Evolutionary conservation across 2,797 vertebrate genomes (phyloP).

Genomic region (Diceros bicornis): DNA sequence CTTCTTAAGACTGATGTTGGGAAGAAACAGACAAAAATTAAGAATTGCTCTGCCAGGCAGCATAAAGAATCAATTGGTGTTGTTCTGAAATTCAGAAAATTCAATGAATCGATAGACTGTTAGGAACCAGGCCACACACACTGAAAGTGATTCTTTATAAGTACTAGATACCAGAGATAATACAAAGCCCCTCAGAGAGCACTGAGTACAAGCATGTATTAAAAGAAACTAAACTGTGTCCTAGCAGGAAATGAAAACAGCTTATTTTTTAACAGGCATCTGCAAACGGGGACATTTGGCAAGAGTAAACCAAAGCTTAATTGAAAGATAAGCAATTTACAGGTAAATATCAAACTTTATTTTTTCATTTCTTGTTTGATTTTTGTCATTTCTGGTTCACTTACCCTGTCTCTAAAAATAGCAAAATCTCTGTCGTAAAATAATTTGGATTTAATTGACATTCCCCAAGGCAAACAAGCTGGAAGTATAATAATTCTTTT

Average conservation of each 20-base stretch:
- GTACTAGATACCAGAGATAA: constrained; percentile 81
- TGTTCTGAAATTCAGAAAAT: constrained; percentile 80
- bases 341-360: constrained; percentile 83
- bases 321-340: constrained; percentile 84
- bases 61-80: constrained; percentile 75
- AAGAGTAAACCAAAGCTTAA: constrained; percentile 72
- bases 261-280: constrained; percentile 74
- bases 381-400: constrained; percentile 79
- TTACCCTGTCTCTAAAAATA: constrained; percentile 75
- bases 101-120: constrained; percentile 82
- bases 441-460: constrained; percentile 72
- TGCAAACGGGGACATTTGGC: constrained; percentile 60
- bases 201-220: constrained; percentile 71
- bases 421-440: constrained; percentile 75
- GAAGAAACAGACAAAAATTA: constrained; percentile 86
- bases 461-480: constrained; percentile 68
- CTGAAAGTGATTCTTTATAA: constrained; percentile 82
- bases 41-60: constrained; percentile 77
- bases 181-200: constrained; percentile 83
- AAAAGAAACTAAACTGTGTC: constrained; percentile 75
- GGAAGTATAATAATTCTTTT: constrained; percentile 72
- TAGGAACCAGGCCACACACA: constrained; percentile 81
- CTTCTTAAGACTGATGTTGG: constrained; percentile 78
- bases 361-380: constrained; percentile 79
- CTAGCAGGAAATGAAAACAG: constrained; percentile 78